phyloP scores from a whole-genome alignment of 2,797 vertebrate species.

The Anomalospiza imberbis region DNA sequence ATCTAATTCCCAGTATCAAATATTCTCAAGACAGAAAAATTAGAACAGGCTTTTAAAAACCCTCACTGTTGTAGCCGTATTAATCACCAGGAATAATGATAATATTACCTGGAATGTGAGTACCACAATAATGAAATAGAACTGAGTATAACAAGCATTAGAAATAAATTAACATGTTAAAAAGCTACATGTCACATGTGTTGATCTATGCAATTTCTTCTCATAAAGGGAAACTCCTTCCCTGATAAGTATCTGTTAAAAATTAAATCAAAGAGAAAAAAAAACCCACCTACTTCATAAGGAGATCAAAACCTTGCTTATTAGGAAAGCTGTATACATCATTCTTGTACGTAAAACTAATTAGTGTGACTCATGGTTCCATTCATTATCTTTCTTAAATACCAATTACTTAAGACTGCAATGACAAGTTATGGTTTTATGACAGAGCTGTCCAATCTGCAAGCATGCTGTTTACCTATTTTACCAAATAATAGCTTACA shows the following conservation, averaged over 20 bases:
- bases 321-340: background rate
- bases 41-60: slow-evolving; percentile 40
- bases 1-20: slow-evolving; percentile 52
- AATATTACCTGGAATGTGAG: slow-evolving; percentile 1
- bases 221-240: background rate
- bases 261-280: background rate
- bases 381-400: slow-evolving; percentile 15
- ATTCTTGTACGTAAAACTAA: background rate
- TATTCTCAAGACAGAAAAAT: slow-evolving; percentile 40
- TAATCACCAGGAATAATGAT: slow-evolving; percentile 55
- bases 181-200: background rate
- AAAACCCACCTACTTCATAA: background rate
- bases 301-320: background rate
- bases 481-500: background rate
- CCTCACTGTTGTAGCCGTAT: background rate
- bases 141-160: slow-evolving; percentile 13
- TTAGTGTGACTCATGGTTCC: background rate
- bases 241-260: background rate
- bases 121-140: slow-evolving; percentile 52
- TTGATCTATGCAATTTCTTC: slow-evolving; percentile 8
- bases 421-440: background rate
- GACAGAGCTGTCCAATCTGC: background rate
- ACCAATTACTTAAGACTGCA: background rate
- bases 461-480: background rate
- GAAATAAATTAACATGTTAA: slow-evolving; percentile 41